These are phyloP conservation scores for Orthosia incerta DNA, from an alignment of 2,888 invertebrate genomes.

Conservation along the genomic window DNA sequence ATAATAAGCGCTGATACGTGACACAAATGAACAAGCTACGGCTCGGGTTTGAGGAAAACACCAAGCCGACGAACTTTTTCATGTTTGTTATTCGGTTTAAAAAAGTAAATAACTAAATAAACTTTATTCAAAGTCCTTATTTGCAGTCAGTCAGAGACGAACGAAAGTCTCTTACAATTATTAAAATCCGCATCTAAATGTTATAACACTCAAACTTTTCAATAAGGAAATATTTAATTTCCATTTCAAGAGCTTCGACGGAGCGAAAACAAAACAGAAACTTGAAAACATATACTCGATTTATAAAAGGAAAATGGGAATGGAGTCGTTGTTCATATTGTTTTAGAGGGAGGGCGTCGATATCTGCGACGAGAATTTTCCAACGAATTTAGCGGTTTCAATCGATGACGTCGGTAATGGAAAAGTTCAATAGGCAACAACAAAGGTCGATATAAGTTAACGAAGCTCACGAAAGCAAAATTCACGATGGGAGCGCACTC, in stretches of 20 bases:
- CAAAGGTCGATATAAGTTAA: slow-evolving; percentile 89
- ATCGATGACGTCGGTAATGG: slow-evolving; percentile 88
- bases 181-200: slow-evolving; percentile 80
- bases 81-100: slow-evolving; percentile 49
- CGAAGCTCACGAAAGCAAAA: slow-evolving; percentile 89
- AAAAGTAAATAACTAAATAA: slow-evolving; percentile 57
- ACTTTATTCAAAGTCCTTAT: slow-evolving; percentile 59
- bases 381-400: slow-evolving; percentile 87
- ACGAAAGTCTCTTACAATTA: slow-evolving; percentile 80
- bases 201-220: slow-evolving; percentile 83
- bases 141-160: slow-evolving; percentile 65
- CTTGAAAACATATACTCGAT: slow-evolving; percentile 81
- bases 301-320: slow-evolving; percentile 82
- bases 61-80: slow-evolving; percentile 32
- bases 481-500: slow-evolving; percentile 86
- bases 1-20: slow-evolving; percentile 58
- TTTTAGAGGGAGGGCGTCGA: slow-evolving; percentile 70
- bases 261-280: slow-evolving; percentile 78
- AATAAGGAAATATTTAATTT: slow-evolving; percentile 87
- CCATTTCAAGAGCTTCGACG: slow-evolving; percentile 77
- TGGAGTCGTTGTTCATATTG: slow-evolving; percentile 78
- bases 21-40: slow-evolving; percentile 47
- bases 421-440: slow-evolving; percentile 90
- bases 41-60: slow-evolving; percentile 46
- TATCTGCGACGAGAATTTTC: slow-evolving; percentile 83